Conservation (phyloP, 2,888 invertebrate species). For the Hartigia nigra region DNA sequence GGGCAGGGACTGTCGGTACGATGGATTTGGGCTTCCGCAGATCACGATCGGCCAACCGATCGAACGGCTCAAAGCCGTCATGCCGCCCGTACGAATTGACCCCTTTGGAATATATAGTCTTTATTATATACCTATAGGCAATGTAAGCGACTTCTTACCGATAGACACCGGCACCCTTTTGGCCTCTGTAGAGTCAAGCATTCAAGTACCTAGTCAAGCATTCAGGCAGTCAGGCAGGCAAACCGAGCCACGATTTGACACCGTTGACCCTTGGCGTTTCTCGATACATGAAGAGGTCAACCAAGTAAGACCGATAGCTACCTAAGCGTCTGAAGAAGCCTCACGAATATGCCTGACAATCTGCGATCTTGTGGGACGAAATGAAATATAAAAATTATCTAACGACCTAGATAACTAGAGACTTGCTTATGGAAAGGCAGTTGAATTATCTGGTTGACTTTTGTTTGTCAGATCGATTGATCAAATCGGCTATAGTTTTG, state of each 20-base stretch:
- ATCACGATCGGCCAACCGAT: background rate
- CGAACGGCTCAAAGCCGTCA: background rate
- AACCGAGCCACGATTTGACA: slow-evolving; percentile 55
- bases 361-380: background rate
- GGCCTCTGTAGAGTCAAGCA: background rate
- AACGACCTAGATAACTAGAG: background rate
- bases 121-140: background rate
- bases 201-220: background rate
- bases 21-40: background rate
- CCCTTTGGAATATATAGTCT: background rate
- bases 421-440: too few species aligned
- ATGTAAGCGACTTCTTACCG: background rate
- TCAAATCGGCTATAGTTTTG: background rate
- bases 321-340: slow-evolving; percentile 4
- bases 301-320: background rate
- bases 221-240: background rate
- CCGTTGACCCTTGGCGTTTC: slow-evolving; percentile 54
- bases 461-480: background rate
- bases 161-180: background rate
- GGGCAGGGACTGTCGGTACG: background rate
- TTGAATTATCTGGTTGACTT: background rate
- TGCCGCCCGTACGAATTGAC: background rate
- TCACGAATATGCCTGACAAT: background rate
- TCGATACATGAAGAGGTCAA: slow-evolving; percentile 44
- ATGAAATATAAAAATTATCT: background rate